Percentiles rank a stretch among this genome's conserved stretches.
Conservation (phyloP, 1,140 invertebrate species). For the Philopotamus ludificatus region DNA sequence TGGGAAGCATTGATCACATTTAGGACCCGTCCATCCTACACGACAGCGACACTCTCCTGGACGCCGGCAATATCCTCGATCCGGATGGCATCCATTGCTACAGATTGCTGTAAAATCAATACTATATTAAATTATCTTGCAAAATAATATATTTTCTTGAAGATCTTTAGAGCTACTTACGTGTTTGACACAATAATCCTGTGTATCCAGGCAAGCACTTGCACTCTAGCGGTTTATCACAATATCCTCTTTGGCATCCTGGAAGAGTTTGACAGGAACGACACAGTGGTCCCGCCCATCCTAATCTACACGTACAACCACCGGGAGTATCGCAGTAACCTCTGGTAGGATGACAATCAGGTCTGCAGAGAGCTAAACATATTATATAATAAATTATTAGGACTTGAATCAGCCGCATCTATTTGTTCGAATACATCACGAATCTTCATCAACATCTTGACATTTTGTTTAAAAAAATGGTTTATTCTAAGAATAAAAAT, state of each 20-base stretch:
- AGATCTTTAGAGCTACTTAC: slow-evolving; percentile 58
- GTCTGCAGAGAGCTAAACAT: slow-evolving; percentile 75
- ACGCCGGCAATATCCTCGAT: slow-evolving; percentile 80
- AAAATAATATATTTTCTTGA: slow-evolving; percentile 5
- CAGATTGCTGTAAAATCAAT: slow-evolving; percentile 78
- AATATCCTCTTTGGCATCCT: slow-evolving; percentile 78
- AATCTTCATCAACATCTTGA: no score
- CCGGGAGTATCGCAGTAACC: slow-evolving; percentile 80
- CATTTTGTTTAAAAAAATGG: no score
- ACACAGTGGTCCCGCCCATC: slow-evolving; percentile 80
- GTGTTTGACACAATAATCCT: slow-evolving; percentile 81
- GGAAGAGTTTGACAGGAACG: slow-evolving; percentile 76
- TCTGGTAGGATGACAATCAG: slow-evolving; percentile 74
- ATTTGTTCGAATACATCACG: no score
- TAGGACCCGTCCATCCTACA: slow-evolving; percentile 80
- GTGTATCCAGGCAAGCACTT: slow-evolving; percentile 84
- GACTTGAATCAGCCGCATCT: no score
- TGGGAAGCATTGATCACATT: slow-evolving; percentile 78
- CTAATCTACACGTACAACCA: slow-evolving; percentile 78
- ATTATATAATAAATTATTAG: neutral
- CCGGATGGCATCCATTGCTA: slow-evolving; percentile 73
- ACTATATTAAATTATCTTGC: neutral
- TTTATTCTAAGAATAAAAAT: no score
- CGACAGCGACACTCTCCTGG: slow-evolving; percentile 78
- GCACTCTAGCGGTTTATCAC: slow-evolving; percentile 80